phyloP scores from a whole-genome alignment of 2,113 vertebrate genomes.

The Pristiophorus japonicus region DNA sequence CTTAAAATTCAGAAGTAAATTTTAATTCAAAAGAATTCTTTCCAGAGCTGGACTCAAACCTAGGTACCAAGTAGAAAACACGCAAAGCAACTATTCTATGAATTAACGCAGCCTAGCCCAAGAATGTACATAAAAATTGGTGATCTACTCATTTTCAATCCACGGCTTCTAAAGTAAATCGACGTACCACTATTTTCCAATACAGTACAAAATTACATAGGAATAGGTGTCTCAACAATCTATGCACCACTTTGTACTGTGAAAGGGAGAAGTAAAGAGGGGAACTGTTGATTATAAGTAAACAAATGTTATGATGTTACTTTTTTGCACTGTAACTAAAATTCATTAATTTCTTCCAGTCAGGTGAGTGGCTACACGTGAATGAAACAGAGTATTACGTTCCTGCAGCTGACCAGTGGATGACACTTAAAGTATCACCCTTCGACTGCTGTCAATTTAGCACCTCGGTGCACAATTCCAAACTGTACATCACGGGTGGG shows the following conservation, averaged over 20 bases:
- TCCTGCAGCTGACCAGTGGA: slow-evolving; percentile 49
- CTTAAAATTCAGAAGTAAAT: background rate
- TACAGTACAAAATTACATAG: background rate
- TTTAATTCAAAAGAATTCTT: background rate
- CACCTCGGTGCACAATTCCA: slow-evolving; percentile 25
- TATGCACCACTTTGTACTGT: background rate
- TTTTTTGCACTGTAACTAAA: background rate
- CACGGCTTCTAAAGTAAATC: background rate
- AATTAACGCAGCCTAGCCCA: background rate
- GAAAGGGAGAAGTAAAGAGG: background rate
- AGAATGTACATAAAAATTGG: background rate
- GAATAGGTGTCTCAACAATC: background rate
- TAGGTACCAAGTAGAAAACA: background rate
- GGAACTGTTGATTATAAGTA: background rate
- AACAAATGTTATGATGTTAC: background rate
- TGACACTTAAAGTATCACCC: slow-evolving; percentile 19
- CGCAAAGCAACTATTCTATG: background rate
- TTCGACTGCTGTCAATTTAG: slow-evolving; percentile 51
- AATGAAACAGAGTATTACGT: slow-evolving; percentile 46
- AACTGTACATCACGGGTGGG: slow-evolving; percentile 43
- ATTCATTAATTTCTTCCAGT: slow-evolving; percentile 41
- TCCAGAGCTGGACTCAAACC: background rate
- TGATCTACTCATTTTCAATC: background rate
- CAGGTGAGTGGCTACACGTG: slow-evolving; percentile 45
- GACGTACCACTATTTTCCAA: background rate